Base-by-base conservation (phyloP, 2,113 vertebrate genomes). In the Echinops telfairi region DNA sequence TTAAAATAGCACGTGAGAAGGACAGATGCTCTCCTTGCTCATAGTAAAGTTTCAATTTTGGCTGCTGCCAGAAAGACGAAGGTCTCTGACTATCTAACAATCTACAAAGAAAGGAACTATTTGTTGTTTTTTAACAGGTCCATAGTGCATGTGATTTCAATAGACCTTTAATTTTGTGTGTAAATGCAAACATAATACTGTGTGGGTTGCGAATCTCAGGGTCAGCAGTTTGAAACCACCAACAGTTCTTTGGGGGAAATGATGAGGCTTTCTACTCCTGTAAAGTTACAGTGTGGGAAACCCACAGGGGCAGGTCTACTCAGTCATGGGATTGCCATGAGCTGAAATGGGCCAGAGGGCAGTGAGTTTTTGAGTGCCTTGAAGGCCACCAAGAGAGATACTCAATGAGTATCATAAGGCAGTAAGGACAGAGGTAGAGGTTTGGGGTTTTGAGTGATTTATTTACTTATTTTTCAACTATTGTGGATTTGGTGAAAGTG, bases 81-180 rank as follows among this genome's bases (percentile, higher is more conserved):
- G 47, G 47, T 53, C 47, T 53, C 12, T 53, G 47, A 53, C 47
- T 53, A 53, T 53, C 47, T 53, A 53, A 14, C 47, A 53, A 2
- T 53, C 47, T 53, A 53, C 47, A 10, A 53, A 53, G 47, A 11
- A 84, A 92, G 38, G 58, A 20, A 57, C 84, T 91, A 25, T 20
- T 66, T 66, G n/a, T 84, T 86, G 31, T n/a, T 90, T 83, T 82
- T 86, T 77, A n/a, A 83, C 89, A 33, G 84, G 33, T 40, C 33
- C 36, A 57, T 1, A 8, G 27, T 66, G 60, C 92, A 73, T 64
- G 47, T 11, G 47, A 53, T 89, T 93, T 91, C 81, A 95, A 84
- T 73, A 92, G 66, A 62, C 47, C 11, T 33, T 93, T 83, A 88
- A 75, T 87, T 95, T 22, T 88, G 20, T 64, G 43, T 20, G 2